Evolutionary conservation across 2,797 vertebrate species (phyloP).

Genomic region (Gymnothorax javanicus): DNA sequence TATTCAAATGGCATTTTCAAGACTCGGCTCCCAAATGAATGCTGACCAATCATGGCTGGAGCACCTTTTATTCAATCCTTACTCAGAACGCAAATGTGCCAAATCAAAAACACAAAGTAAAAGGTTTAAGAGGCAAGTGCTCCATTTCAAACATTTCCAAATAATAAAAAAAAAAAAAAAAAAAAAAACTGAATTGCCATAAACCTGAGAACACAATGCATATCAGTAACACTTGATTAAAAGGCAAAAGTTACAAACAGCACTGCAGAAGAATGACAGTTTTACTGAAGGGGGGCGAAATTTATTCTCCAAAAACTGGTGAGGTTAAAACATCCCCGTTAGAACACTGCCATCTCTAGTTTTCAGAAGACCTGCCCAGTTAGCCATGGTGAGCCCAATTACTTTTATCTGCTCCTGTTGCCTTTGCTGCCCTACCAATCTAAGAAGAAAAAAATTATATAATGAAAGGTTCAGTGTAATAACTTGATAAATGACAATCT

Average conservation of each 20-base stretch:
- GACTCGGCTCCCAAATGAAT: background rate
- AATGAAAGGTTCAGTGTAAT: no score
- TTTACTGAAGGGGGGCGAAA: background rate
- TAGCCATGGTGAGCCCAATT: background rate
- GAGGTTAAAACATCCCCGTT: background rate
- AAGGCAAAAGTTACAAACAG: background rate
- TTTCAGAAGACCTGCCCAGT: background rate
- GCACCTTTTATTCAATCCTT: background rate
- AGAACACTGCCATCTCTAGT: background rate
- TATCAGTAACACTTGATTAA: background rate
- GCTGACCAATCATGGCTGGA: background rate
- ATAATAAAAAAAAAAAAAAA: no score
- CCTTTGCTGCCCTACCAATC: no score
- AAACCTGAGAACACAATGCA: background rate
- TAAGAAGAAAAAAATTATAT: no score
- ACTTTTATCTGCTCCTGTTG: no score
- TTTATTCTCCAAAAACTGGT: background rate
- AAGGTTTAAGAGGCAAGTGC: background rate
- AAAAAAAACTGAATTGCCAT: background rate
- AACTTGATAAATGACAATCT: no score
- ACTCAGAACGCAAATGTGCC: background rate
- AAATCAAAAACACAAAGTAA: background rate
- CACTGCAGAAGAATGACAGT: background rate
- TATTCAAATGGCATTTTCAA: background rate
- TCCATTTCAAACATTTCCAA: background rate